Evolutionary conservation across 2,113 vertebrate species (phyloP), one percentile per base, ranked within the genome.

Genomic region (Trogon surrucura): DNA sequence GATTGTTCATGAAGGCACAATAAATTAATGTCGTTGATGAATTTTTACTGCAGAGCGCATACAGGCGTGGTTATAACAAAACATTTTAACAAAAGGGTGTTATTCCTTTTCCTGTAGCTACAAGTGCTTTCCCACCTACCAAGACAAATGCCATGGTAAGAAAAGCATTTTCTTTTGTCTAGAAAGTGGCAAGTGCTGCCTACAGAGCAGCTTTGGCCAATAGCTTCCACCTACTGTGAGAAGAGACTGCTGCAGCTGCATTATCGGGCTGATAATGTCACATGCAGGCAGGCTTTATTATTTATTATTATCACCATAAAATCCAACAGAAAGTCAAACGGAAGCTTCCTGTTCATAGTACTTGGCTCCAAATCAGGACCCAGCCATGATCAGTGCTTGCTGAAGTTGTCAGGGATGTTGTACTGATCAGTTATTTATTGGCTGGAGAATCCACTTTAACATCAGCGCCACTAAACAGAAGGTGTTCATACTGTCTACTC

Each of bases 21-120:
- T 85, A 95, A 94, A 95, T 91, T 91, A 73, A 95, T 44, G 21
- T 25, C 65, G 72, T 41, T 77, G 53, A 54, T 72, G 70, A 92
- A 36, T 89, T 92, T 94, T 81, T 92, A 66, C 57, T 29, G 48
- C 3, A 4, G 29, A 77, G 38, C 8, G 36, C 34, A 87, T 17
- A 56, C 14, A 75, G 48, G 10, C 56, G 2, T 25, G 4, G 10
- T 48, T 92, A 19, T 32, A 73, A 71, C 17, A 67, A 93, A 93
- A 58, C 34, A n/a, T 74, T 25, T 2, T 14, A 38, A 88, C 41
- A 92, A 57, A 89, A 72, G 36, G 2, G 50, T n/a, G 19, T 69
- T 91, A 71, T 88, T 89, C 50, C 13, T 87, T 72, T 57, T 30
- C 7, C 78, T 2, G 2, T 87, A 69, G 34, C 7, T 72, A 50